Evolutionary conservation across 2,797 vertebrate genomes (phyloP), one percentile per base, ranked within the genome.

Genomic region (Microcaecilia unicolor): DNA sequence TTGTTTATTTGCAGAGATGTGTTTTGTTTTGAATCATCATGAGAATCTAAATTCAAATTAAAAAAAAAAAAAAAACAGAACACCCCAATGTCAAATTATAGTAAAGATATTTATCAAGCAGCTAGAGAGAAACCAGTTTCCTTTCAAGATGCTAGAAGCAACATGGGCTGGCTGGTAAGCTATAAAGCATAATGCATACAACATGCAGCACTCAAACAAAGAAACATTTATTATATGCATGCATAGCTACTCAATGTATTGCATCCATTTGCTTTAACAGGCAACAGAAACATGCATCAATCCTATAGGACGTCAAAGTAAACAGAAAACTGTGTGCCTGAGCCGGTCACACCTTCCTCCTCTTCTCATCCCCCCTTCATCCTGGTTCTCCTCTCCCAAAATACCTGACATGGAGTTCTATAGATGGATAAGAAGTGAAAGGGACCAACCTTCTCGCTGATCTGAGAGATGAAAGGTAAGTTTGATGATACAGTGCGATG

Each of bases 371-470:
- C 64, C 63, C 29, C 56, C 67, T 32, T 6, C 33, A 72, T 62
- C 48, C 64, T 46, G 61, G 59, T 48, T 72, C 55, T 67, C 62
- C 61, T 70, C 65, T 69, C 64, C 64, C 61, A 74, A n/a, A n/a
- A 74, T 33, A 68, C 72, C 59, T 60, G 72, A 65, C 53, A 67
- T 75, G 74, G 72, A 17, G 74, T 61, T 74, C 77, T 80, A 64
- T 78, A 83, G 81, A 74, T 84, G 80, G 78, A 65, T 81, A 87
- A 89, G 87, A 85, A 93, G 85, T 86, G 81, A 90, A 90, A 86
- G 84, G 73, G 91, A 97, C 95, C 91, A 97, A 98, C 95, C 95
- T 97, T 97, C 93, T 84, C 95, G 95, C 83, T 92, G 95, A 94
- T 97, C 95, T 98, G 93, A 94, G 85, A 88, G 88, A 87, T 91